Evolutionary conservation across 2,797 vertebrate species (phyloP), one percentile per base, ranked within the genome.

Genomic region (Urosaurus nigricauda): DNA sequence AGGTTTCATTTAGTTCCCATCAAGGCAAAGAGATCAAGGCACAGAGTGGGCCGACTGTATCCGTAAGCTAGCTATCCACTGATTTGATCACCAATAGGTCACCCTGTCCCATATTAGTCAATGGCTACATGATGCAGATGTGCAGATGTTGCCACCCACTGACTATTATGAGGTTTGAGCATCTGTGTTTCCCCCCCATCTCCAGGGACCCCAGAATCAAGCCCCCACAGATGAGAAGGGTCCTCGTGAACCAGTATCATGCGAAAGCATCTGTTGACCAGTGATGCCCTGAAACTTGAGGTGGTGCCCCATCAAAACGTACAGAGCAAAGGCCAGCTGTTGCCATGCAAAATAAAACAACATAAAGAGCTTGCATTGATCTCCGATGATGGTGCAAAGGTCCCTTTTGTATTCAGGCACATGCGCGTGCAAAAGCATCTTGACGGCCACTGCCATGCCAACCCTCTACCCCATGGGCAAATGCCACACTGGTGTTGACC

Each of bases 341-440:
- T 24, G 37, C 43, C 78, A 85, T 81, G 83, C 77, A 85, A 73
- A 53, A 43, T 26, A 77, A 26, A 77, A 24, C 3, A 40, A 75
- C 16, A 73, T 35, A 13, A 32, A 53, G 14, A n/a, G 32, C 6
- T 29, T n/a, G 83, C 24, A 47, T 40, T 24, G 37, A 51, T 35
- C 47, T 75, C 88, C 14, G 40, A 21, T 73, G 47, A 81, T 17
- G 51, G 24, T 53, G 68, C 70, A 65, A 75, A n/a, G 17, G 14
- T 11, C 43, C 24, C 84, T 47, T 24, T 19, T 26, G 32, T 2
- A 1, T 4, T 24, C 75, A 71, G 51, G 60, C 5, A n/a, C 83
- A 79, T 84, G 87, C 88, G 9, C 9, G 83, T 74, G 88, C 82
- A 65, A 77, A 89, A 68, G 88, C 88, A 73, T 6, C 32, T 13